These are phyloP conservation scores for Hypomecis punctinalis DNA, from an alignment of 2,888 invertebrate species.

Conservation along the genomic window DNA sequence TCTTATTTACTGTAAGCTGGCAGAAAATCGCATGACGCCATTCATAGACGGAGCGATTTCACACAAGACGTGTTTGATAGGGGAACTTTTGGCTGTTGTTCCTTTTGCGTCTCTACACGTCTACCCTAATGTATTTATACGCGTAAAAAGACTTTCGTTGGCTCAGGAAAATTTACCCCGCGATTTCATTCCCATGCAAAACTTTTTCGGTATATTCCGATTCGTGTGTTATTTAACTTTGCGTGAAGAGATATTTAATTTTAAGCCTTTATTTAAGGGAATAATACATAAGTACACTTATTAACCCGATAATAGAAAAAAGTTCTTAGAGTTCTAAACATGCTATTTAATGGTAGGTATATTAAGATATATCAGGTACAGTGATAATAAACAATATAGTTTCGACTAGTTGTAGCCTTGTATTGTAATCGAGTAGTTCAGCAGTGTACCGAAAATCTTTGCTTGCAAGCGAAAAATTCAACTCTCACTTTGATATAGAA, in stretches of 20 bases:
- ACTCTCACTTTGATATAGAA: no score
- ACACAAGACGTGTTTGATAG: conserved; percentile 71
- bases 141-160: conserved; percentile 29
- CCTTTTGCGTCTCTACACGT: conserved; percentile 41
- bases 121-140: conserved; percentile 32
- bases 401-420: no score
- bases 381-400: no score
- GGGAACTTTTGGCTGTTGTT: conserved; percentile 63
- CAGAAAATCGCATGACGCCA: conserved; percentile 70
- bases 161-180: conserved; percentile 17
- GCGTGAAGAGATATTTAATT: conserved; percentile 1
- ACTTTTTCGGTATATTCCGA: conserved; percentile 16
- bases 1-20: conserved; percentile 81
- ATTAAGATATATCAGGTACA: no score
- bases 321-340: no score
- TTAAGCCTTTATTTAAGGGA: background rate
- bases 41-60: conserved; percentile 70
- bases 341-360: no score
- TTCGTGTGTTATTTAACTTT: conserved; percentile 10
- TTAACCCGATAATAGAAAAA: no score
- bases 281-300: no score
- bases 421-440: no score
- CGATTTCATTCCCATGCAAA: conserved; percentile 11
- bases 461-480: no score
- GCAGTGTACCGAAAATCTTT: no score